A percentile compares a stretch with the other conserved stretches of the same genome.
phyloP scores from a whole-genome alignment of 2,113 vertebrate genomes.

The Uria aalge region DNA sequence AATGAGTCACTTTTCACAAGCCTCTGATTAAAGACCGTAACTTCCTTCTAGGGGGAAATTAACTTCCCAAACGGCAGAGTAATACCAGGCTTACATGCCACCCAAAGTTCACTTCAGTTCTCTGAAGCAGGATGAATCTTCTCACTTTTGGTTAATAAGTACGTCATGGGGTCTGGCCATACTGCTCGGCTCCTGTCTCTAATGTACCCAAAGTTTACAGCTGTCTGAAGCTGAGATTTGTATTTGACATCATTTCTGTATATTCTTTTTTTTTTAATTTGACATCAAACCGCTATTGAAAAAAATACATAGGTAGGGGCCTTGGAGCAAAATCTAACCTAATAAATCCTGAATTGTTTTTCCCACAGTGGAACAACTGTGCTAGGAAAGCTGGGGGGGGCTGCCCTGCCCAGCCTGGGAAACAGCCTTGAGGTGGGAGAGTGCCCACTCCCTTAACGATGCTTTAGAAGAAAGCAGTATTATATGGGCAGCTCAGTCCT shows the following conservation, averaged over 20 bases:
- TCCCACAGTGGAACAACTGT: background rate
- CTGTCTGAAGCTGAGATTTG: background rate
- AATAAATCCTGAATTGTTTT: background rate
- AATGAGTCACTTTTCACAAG: conserved; percentile 23
- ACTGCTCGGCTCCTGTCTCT: background rate
- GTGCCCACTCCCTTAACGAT: background rate
- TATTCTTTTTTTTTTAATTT: background rate
- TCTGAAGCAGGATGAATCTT: background rate
- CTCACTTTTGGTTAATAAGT: background rate
- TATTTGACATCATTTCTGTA: background rate
- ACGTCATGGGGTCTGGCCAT: background rate
- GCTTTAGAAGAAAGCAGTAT: background rate
- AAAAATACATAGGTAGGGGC: background rate
- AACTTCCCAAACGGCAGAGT: conserved; percentile 4
- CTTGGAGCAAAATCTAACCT: background rate
- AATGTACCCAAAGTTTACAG: background rate
- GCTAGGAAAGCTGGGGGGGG: background rate
- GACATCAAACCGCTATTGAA: background rate
- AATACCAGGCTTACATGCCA: background rate
- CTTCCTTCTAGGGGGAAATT: conserved; percentile 33
- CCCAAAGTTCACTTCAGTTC: background rate
- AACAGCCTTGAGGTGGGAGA: background rate
- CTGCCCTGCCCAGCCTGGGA: background rate
- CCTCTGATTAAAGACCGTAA: conserved; percentile 34
- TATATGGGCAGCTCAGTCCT: background rate